Evolutionary conservation across 2,113 vertebrate genomes (phyloP).

Genomic region (Genyomyrus donnyi): DNA sequence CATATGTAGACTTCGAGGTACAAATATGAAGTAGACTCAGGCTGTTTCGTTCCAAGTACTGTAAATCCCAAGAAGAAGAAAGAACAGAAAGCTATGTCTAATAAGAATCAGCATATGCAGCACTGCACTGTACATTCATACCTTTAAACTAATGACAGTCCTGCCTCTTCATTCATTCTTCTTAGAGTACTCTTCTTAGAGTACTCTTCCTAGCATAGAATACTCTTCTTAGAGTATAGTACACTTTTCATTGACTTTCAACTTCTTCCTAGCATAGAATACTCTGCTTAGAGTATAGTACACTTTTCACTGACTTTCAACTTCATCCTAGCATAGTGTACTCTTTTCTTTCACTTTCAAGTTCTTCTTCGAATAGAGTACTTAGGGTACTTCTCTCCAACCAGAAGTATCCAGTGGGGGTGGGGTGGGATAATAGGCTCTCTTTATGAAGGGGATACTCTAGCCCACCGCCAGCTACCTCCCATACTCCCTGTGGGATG

Average conservation of each 20-base stretch:
- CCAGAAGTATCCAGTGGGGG: not conserved
- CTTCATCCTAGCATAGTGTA: not conserved
- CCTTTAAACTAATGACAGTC: not conserved
- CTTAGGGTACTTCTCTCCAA: not conserved
- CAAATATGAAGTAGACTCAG: not conserved
- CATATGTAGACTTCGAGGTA: not conserved
- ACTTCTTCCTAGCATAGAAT: not conserved
- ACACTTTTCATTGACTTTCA: not conserved
- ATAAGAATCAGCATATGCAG: not conserved
- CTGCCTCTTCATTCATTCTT: not conserved
- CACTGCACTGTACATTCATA: not conserved
- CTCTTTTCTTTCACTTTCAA: not conserved
- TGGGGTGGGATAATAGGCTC: not conserved
- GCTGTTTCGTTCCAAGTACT: not conserved
- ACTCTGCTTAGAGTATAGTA: not conserved
- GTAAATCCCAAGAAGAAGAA: not conserved
- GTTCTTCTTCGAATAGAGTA: not conserved
- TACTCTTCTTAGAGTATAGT: not conserved
- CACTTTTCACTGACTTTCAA: not conserved
- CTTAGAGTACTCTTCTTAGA: not conserved
- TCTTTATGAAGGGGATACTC: not conserved
- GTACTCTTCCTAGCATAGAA: not conserved
- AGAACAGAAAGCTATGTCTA: not conserved
- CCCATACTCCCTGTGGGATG: not conserved
- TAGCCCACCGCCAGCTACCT: not conserved